A percentile compares a stretch with the other conserved stretches of the same genome.
phyloP scores from a whole-genome alignment of 2,888 invertebrate genomes.

The Eulithis prunata region DNA sequence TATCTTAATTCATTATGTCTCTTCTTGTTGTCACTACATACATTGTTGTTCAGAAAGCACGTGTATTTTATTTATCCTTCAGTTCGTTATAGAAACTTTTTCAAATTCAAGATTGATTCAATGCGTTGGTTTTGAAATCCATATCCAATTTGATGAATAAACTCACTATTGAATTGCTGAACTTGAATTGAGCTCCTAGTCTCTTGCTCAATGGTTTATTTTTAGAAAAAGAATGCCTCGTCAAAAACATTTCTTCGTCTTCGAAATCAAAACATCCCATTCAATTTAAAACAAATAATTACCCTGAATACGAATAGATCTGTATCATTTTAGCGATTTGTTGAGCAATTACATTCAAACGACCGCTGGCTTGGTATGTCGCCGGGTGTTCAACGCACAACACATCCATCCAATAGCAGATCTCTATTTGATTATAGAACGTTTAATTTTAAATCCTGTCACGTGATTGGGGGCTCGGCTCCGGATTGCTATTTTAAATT shows the following conservation, averaged over 20 bases:
- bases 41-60: slow-evolving; percentile 4
- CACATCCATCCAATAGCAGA: slow-evolving; percentile 48
- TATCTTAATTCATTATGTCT: not conserved
- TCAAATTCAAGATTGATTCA: too few relatives aligned
- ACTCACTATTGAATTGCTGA: too few relatives aligned
- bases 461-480: slow-evolving; percentile 65
- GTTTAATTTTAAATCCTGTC: slow-evolving; percentile 51
- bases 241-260: too few relatives aligned
- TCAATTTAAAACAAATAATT: slow-evolving; percentile 1
- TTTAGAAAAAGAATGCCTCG: too few relatives aligned
- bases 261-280: too few relatives aligned
- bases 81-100: too few relatives aligned
- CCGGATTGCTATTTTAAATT: slow-evolving; percentile 40
- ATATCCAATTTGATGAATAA: too few relatives aligned
- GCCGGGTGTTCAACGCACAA: slow-evolving; percentile 42
- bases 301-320: slow-evolving; percentile 7
- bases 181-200: too few relatives aligned
- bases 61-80: slow-evolving; percentile 4
- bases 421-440: slow-evolving; percentile 46
- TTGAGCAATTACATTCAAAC: slow-evolving; percentile 33
- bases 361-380: slow-evolving; percentile 37
- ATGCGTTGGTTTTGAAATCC: too few relatives aligned
- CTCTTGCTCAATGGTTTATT: too few relatives aligned
- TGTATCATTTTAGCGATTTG: slow-evolving; percentile 12
- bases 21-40: not conserved